phyloP scores from a whole-genome alignment of 2,888 invertebrate genomes.

The Therioaphis trifolii region DNA sequence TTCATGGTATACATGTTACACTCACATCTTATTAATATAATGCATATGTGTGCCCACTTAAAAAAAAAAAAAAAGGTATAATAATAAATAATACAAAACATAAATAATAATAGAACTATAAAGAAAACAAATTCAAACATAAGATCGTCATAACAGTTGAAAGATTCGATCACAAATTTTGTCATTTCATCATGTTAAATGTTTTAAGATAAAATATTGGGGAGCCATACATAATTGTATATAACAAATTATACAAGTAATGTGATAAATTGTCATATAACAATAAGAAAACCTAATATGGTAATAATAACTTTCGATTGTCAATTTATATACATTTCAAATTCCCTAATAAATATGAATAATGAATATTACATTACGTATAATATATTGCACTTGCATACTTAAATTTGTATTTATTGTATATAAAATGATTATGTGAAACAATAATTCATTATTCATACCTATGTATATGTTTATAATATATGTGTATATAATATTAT shows the following conservation, averaged over 20 bases:
- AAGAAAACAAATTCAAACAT: slow-evolving; percentile 9
- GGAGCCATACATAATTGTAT: neutral
- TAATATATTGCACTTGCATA: slow-evolving; percentile 48
- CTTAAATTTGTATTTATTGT: neutral
- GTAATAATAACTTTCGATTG: slow-evolving; percentile 35
- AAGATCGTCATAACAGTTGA: neutral
- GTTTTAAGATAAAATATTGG: neutral
- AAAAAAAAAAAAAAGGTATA: slow-evolving; percentile 9
- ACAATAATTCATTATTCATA: neutral
- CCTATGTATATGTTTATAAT: neutral
- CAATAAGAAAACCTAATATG: too few relatives aligned
- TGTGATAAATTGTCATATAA: neutral
- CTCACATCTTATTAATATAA: slow-evolving; percentile 19
- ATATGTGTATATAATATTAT: slow-evolving; percentile 8
- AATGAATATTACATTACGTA: neutral
- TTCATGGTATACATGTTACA: slow-evolving; percentile 2
- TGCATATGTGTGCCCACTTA: neutral
- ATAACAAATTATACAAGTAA: neutral
- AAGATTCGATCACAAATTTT: neutral
- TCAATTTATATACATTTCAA: slow-evolving; percentile 38
- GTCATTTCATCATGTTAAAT: too few relatives aligned
- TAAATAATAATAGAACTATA: slow-evolving; percentile 20
- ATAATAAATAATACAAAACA: slow-evolving; percentile 46
- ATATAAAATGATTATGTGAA: slow-evolving; percentile 21
- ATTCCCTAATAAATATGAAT: neutral